Base-by-base conservation (phyloP, 2,113 vertebrate species). In the Ictidomys tridecemlineatus region DNA sequence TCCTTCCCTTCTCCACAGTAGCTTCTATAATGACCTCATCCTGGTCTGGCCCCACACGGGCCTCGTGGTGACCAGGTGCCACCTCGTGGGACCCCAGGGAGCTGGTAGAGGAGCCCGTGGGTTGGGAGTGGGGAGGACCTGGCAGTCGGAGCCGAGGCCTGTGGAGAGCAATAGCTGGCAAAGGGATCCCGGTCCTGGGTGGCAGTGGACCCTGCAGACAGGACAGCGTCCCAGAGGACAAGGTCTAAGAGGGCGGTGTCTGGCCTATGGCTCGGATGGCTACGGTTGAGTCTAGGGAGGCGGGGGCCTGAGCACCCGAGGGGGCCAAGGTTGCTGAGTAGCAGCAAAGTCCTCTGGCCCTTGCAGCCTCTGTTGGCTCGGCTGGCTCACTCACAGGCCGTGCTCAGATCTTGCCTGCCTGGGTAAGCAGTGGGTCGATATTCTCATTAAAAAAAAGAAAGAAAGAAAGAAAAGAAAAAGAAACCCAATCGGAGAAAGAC, bases 251-350 rank as follows among this genome's bases (percentile, higher is more conserved):
- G 28, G 67, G 32, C 16, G 24, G 61, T 8, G 24, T 2, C 61
- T 63, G 24, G 61, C 24, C 22, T 63, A 1, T 26, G 61, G 48
- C 48, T 51, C 12, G 48, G 48, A 48, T 48, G 48, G 48, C 48
- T 48, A 48, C 2, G 12, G 24, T 26, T 3, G 1, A 28, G 20
- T 45, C 14, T 17, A 20, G 11, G 28, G 51, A 93, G 32, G 17
- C 10, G 17, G 2, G 34, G 4, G 5, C 37, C 24, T 76, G 28
- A 53, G 51, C 30, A 67, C 26, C n/a, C 0, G 9, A 0, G 37
- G 8, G 9, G 34, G 13, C 24, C 8, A 24, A 65, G 6, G 30
- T 16, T 39, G 22, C 9, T 24, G 11, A 85, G 24, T 4, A 16
- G 16, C 10, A 18, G 8, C 28, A 30, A 13, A 45, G 9, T 42